Evolutionary conservation across 2,113 vertebrate genomes (phyloP), one percentile per base, ranked within the genome.

Genomic region (Sturnira hondurensis): DNA sequence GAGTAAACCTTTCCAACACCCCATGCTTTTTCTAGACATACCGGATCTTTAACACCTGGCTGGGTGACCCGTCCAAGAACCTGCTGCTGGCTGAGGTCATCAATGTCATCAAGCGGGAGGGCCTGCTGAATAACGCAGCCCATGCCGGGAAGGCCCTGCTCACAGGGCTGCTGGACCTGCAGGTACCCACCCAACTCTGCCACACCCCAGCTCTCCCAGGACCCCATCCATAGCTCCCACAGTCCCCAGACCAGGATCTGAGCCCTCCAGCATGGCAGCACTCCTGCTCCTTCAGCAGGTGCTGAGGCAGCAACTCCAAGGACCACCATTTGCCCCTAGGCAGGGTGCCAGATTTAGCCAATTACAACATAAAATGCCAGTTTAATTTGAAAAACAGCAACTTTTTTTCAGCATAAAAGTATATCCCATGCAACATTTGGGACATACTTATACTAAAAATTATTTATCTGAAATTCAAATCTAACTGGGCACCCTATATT

Each of bases 21-120:
- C 38, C 12, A 0, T 93, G 63, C 92, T 63, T 96, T 15, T 91
- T 96, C 50, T 96, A 99, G 99, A 97, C 99, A 0, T 99, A 99
- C 96, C 98, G 99, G 71, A 99, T 99, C 98, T 99, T 99, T 96
- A 99, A 99, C 97, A 99, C 99, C 0, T 99, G 99, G 99, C 99
- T 99, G 98, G 99, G 99, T 41, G 99, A 99, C 95, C 99, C 99
- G 0, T 98, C 99, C 36, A 99, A 99, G 98, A 99, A 99, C 98
- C 95, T 99, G 73, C 97, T 99, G 94, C 98, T 99, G 73, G 97
- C 98, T 2, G 99, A 99, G 98, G 99, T 99, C 94, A 99, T 99
- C 86, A 99, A 99, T 10, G 98, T 99, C 86, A 99, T 99, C 93
- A 99, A 99, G 93, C 98, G 96, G 90, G 99, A 99, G 89, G 99